Conservation (phyloP, 2,888 invertebrate genomes). For the Malacosoma neustria region DNA sequence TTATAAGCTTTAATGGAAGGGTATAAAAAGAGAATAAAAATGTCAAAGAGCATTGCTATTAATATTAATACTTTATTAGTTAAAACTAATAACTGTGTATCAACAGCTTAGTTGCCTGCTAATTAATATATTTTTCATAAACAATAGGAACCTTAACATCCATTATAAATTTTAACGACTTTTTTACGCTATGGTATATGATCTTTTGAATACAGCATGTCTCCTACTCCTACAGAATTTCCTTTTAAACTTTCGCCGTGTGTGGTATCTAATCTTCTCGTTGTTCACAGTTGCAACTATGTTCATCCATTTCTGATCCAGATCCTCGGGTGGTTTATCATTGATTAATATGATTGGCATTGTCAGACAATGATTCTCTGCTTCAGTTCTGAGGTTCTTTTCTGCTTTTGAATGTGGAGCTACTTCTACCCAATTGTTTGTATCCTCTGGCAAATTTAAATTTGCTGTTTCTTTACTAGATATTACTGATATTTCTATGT, state of each 20-base stretch:
- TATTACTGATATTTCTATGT: conserved; percentile 37
- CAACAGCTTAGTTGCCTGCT: too few species aligned
- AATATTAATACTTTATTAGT: too few species aligned
- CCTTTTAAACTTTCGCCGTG: conserved; percentile 44
- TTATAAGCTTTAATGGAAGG: too few species aligned
- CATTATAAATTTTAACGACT: too few species aligned
- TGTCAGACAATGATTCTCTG: conserved; percentile 23
- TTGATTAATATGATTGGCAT: conserved; percentile 61
- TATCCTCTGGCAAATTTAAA: conserved; percentile 31
- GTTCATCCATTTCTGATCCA: conserved; percentile 51
- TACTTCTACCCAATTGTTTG: conserved; percentile 29
- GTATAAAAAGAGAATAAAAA: too few species aligned
- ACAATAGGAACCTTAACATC: too few species aligned
- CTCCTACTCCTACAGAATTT: conserved; percentile 52
- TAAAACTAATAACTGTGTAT: too few species aligned
- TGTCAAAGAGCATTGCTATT: too few species aligned
- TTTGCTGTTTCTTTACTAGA: conserved; percentile 37
- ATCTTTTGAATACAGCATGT: conserved; percentile 53
- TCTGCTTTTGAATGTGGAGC: conserved; percentile 31
- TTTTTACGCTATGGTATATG: conserved; percentile 46
- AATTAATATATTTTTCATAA: too few species aligned
- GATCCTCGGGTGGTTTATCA: conserved; percentile 55
- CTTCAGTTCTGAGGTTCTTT: conserved; percentile 20
- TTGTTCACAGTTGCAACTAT: conserved; percentile 38
- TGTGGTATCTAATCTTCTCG: conserved; percentile 47